Base-by-base conservation (phyloP, 2,797 vertebrate genomes). In the Bovichtus variegatus region DNA sequence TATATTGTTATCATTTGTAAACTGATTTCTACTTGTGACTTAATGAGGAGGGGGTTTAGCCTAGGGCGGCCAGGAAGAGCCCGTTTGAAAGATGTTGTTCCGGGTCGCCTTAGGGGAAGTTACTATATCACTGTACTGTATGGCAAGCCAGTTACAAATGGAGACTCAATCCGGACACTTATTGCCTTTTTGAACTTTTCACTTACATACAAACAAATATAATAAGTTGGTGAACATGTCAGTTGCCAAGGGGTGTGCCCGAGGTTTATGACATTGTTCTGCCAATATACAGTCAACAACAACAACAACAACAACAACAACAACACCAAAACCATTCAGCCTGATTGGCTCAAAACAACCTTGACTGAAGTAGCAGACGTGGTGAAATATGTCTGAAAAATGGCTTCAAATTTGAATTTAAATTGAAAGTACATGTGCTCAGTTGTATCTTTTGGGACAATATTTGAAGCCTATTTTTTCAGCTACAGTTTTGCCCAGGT, bases 81-180 rank as follows among this genome's bases (percentile, higher is more conserved):
- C 78, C 9, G 15, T 73, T 81, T 86, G 69, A 81, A 83, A 89
- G 80, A 63, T 43, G 83, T 80, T 89, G 74, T 87, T 89, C 90
- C 72, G 46, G 87, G 89, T 90, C 82, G 89, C 88, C 94, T 89
- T 84, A 83, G 93, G 90, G 90, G 88, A 91, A 84, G 91, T 92
- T 92, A 91, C 84, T 92, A 94, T 96, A 96, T 96, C 95, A 88
- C 89, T 95, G 95, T 96, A 96, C 95, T 96, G 96, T 96, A 96
- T 94, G 92, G 94, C 93, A 95, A 94, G 93, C 91, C 93, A 91
- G 94, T 95, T 94, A 95, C 91, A 94, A 91, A 89, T 93, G 92
- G 91, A 94, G 88, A 94, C 90, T 94, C 92, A 93, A 94, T 95
- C 93, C 85, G 93, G 94, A 93, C 90, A 94, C 91, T 90, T 92